Evolutionary conservation across 2,888 invertebrate genomes (phyloP).

Genomic region (Hirtodrosophila cameraria): DNA sequence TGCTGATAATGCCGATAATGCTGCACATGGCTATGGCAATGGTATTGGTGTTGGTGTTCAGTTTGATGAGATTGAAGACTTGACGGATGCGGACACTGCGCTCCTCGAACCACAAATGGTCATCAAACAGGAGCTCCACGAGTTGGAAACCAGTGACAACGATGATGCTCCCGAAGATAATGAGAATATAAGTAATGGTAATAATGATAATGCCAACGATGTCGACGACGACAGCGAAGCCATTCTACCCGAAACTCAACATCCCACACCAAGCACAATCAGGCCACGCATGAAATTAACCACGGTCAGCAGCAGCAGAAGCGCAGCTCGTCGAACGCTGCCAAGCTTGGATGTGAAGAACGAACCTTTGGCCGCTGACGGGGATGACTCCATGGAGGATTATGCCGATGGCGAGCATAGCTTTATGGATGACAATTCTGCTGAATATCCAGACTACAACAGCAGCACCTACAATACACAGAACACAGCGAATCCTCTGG

Average conservation of each 20-base stretch:
- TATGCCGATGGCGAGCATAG: conserved; percentile 52
- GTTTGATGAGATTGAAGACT: conserved; percentile 73
- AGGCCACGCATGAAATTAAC: conserved; percentile 43
- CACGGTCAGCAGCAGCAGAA: conserved; percentile 6
- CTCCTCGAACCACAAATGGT: conserved; percentile 79
- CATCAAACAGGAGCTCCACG: conserved; percentile 74
- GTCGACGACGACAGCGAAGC: conserved; percentile 53
- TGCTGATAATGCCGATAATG: conserved; percentile 25
- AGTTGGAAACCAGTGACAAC: conserved; percentile 55
- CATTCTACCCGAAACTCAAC: conserved; percentile 54
- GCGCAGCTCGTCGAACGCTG: too few relatives aligned
- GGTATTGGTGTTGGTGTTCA: conserved; percentile 38
- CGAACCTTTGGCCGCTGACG: conserved; percentile 52
- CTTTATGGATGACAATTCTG: conserved; percentile 64
- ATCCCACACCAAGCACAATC: conserved; percentile 38
- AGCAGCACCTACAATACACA: conserved; percentile 40
- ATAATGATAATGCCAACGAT: conserved; percentile 29
- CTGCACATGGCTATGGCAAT: conserved; percentile 29
- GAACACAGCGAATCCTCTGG: conserved; percentile 30
- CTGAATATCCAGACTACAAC: conserved; percentile 58
- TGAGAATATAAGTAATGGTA: conserved; percentile 45
- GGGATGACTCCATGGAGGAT: conserved; percentile 64
- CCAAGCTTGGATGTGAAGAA: conserved; percentile 44
- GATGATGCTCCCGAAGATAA: conserved; percentile 18
- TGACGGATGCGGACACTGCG: conserved; percentile 75